phyloP scores from a whole-genome alignment of 2,797 vertebrate species.

The Cyclopterus lumpus region DNA sequence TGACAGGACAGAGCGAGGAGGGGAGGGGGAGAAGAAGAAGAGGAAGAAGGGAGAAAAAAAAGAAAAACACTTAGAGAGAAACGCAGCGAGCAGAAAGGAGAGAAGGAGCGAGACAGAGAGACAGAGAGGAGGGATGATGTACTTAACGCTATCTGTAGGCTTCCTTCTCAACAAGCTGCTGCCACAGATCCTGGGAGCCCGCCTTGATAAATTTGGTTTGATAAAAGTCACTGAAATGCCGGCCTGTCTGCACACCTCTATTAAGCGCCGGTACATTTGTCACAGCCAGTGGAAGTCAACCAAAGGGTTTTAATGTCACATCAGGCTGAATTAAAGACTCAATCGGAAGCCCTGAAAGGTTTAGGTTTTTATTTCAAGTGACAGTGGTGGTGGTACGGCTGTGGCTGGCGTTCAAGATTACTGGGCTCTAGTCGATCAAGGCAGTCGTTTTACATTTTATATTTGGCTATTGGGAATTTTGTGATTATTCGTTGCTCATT shows the following conservation, averaged over 20 bases:
- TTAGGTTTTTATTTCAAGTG: slow-evolving; percentile 73
- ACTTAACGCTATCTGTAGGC: slow-evolving; percentile 85
- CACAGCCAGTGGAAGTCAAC: slow-evolving; percentile 80
- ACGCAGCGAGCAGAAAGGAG: slow-evolving; percentile 50
- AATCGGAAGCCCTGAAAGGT: slow-evolving; percentile 73
- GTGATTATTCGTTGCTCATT: slow-evolving; percentile 74
- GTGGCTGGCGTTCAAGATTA: slow-evolving; percentile 65
- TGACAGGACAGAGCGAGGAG: slow-evolving; percentile 59
- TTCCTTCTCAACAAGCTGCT: slow-evolving; percentile 83
- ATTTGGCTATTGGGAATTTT: slow-evolving; percentile 73
- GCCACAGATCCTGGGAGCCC: slow-evolving; percentile 79
- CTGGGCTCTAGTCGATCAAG: slow-evolving; percentile 60
- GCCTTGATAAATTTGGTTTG: slow-evolving; percentile 83
- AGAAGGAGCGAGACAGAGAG: slow-evolving; percentile 55
- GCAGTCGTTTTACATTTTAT: slow-evolving; percentile 69
- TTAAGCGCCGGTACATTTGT: slow-evolving; percentile 80
- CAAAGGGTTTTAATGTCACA: slow-evolving; percentile 83
- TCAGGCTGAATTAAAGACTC: slow-evolving; percentile 78
- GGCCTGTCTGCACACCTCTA: slow-evolving; percentile 85
- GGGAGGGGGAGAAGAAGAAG: neutral
- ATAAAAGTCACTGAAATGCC: slow-evolving; percentile 85
- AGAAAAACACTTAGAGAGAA: slow-evolving; percentile 44
- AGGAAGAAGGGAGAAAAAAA: slow-evolving; percentile 6
- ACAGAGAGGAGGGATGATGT: slow-evolving; percentile 80
- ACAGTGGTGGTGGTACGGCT: slow-evolving; percentile 66